Evolutionary conservation across 2,888 invertebrate species (phyloP).

Genomic region (Apodemia hepburni): DNA sequence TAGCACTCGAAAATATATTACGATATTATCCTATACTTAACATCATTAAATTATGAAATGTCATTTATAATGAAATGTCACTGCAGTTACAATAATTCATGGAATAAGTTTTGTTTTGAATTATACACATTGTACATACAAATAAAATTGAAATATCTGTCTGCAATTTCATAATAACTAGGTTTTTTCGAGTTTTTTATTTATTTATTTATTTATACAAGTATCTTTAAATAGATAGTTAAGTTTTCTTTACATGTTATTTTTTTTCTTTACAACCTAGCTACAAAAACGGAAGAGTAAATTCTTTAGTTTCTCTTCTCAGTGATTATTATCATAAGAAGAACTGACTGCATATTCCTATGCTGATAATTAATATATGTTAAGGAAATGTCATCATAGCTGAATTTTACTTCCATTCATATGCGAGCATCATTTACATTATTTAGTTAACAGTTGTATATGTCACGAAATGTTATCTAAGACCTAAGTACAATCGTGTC

Average conservation of each 20-base stretch:
- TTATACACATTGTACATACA: too few relatives aligned
- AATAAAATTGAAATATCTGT: too few relatives aligned
- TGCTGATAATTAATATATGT: not conserved
- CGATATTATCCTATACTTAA: conserved; percentile 4
- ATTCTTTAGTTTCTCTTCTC: too few relatives aligned
- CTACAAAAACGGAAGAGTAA: too few relatives aligned
- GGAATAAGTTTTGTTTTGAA: not conserved
- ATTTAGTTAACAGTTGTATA: conserved; percentile 8
- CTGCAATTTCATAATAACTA: too few relatives aligned
- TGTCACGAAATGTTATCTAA: conserved; percentile 23
- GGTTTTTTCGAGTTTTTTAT: too few relatives aligned
- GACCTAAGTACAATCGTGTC: conserved; percentile 13
- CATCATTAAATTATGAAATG: conserved; percentile 5
- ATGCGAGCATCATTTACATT: not conserved
- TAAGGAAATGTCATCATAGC: not conserved
- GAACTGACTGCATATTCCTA: too few relatives aligned
- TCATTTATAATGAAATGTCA: conserved; percentile 7
- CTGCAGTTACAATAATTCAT: not conserved
- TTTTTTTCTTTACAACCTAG: too few relatives aligned
- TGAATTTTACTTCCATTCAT: not conserved
- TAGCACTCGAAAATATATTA: conserved; percentile 3
- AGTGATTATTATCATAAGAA: too few relatives aligned
- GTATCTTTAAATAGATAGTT: too few relatives aligned
- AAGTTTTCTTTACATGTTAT: too few relatives aligned
- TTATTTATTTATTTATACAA: too few relatives aligned